Evolutionary conservation across 2,888 invertebrate genomes (phyloP), one percentile per base, ranked within the genome.

Genomic region (Caenorhabditis afra): DNA sequence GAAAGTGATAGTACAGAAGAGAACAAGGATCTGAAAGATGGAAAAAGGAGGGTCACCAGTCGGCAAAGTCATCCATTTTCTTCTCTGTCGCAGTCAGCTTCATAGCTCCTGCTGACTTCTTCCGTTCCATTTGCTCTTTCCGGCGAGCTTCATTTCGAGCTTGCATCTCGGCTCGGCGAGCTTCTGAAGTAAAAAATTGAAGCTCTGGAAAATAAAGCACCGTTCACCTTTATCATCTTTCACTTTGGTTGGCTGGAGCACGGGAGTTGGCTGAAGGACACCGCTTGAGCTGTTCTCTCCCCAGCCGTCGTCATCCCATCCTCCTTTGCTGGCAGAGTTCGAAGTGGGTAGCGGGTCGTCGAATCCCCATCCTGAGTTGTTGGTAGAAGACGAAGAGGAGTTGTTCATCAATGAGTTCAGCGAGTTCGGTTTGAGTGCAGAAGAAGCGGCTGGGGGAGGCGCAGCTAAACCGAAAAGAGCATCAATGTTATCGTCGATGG

Each of bases 81-180:
- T 81, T 76, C 39, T 81, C 79, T 4, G 55, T 64, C 12, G 66
- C 45, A 7, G 71, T 66, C 47, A 86, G 62, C 57, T 86, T 86
- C 82, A 86, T 81, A 0, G 85, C 86, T n/a, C 85, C 85, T 10
- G 74, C 29, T 23, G 81, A 74, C n/a, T 82, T 77, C 53, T 78
- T 80, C 41, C 79, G 77, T 20, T 82, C 85, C 58, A 77, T 79
- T 49, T 84, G 70, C 47, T 86, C 86, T 61, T 84, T 84, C 37
- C 81, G 81, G 23, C 85, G 59, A 1, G 80, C 84, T 64, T 85
- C 86, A 23, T 86, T 85, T 39, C 85, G 71, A 5, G 86, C 86
- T 22, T 77, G 80, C 71, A 85, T 78, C 73, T 87, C 84, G 8
- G 81, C 81, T 35, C 83, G 62, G 23, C 83, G 71, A 22, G 80